phyloP scores from a whole-genome alignment of 1,140 invertebrate genomes.

The Panagrolaimus sp. region DNA sequence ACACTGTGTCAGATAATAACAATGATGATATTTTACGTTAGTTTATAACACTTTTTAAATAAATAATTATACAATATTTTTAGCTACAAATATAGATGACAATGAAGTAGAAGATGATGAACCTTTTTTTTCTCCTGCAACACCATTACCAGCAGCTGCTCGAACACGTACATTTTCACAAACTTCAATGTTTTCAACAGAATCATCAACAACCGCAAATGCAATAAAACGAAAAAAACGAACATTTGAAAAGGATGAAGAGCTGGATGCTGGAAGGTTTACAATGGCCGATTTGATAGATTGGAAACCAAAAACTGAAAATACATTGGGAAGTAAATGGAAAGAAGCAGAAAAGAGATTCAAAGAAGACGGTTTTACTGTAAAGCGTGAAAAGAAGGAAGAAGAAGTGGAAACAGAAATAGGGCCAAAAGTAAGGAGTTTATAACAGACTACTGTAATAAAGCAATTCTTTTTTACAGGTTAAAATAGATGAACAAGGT shows the following conservation, averaged over 20 bases:
- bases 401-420: background rate
- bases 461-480: conserved; percentile 17
- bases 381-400: background rate
- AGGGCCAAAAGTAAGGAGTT: background rate
- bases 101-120: no score
- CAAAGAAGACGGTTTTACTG: conserved; percentile 7
- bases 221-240: background rate
- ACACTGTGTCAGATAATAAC: no score
- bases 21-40: no score
- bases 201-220: no score
- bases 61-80: no score
- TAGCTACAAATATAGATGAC: no score
- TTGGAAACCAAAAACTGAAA: conserved; percentile 40
- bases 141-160: no score
- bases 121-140: no score
- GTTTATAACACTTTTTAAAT: no score
- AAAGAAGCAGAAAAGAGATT: conserved; percentile 22
- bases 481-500: conserved; percentile 38
- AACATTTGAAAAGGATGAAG: conserved; percentile 17
- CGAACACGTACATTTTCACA: no score
- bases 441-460: background rate
- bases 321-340: conserved; percentile 39
- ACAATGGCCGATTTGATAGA: conserved; percentile 39
- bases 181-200: no score
- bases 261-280: conserved; percentile 35